A percentile compares a stretch with the other conserved stretches of the same genome.
Evolutionary conservation across 2,113 vertebrate species (phyloP).

Genomic region (Platysternon megacephalum): DNA sequence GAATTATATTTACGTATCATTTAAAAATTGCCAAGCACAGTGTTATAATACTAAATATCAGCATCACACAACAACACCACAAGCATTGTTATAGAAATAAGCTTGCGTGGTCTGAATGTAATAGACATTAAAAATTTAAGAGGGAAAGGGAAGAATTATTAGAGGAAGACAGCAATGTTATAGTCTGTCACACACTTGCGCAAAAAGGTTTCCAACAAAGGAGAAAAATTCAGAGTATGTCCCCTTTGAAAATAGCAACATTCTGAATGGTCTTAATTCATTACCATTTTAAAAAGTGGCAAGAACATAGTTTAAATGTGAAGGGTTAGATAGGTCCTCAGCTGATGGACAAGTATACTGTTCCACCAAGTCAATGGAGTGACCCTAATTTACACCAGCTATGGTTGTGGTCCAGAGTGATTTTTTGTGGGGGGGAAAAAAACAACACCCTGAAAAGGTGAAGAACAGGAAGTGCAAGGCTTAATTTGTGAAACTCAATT

Average conservation of each 20-base stretch:
- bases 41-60: rapidly evolving
- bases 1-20: rapidly evolving
- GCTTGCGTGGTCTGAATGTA: background rate
- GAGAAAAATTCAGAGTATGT: background rate
- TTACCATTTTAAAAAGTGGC: rapidly evolving
- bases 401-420: background rate
- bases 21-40: rapidly evolving
- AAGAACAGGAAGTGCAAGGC: rapidly evolving
- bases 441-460: background rate
- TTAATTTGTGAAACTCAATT: conserved; percentile 60
- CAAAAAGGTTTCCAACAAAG: background rate
- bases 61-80: rapidly evolving
- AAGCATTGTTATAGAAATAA: rapidly evolving
- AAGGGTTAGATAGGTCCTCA: background rate
- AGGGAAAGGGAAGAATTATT: background rate
- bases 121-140: background rate
- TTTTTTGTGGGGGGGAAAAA: background rate
- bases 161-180: background rate
- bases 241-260: background rate
- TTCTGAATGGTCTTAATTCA: background rate
- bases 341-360: background rate
- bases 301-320: background rate
- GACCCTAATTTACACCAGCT: rapidly evolving
- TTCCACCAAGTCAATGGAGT: background rate
- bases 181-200: background rate